phyloP scores from a whole-genome alignment of 2,113 vertebrate genomes.

The Lasiurus cinereus region DNA sequence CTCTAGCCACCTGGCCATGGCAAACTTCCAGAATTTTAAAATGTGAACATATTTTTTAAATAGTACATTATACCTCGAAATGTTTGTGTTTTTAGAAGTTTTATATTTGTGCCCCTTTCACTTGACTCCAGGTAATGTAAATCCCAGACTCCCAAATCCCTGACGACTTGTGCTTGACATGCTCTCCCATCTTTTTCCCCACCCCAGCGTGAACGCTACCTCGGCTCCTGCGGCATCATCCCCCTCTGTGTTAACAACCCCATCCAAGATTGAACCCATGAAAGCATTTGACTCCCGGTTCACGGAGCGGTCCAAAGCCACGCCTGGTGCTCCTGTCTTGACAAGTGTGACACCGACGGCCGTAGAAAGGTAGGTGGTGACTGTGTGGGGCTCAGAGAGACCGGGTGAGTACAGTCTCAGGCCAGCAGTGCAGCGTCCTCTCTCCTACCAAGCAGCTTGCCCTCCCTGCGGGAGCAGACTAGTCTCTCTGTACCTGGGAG shows the following conservation, averaged over 20 bases:
- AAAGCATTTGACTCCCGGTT: constrained; percentile 98
- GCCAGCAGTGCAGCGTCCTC: background rate
- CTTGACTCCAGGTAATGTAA: background rate
- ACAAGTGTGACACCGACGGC: constrained; percentile 89
- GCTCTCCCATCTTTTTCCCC: background rate
- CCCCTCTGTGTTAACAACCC: constrained; percentile 91
- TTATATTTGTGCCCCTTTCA: background rate
- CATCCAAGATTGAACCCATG: constrained; percentile 98
- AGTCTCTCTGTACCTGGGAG: background rate
- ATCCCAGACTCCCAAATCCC: background rate
- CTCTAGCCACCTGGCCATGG: background rate
- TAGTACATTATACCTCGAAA: background rate
- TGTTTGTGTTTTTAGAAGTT: background rate
- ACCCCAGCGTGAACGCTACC: constrained; percentile 86
- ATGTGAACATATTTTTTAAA: background rate
- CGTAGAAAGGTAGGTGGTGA: constrained; percentile 90
- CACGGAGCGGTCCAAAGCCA: constrained; percentile 98
- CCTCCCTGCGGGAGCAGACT: background rate
- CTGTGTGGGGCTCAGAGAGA: background rate
- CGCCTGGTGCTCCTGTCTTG: constrained; percentile 91
- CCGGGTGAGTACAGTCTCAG: fast-evolving
- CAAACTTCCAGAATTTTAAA: constrained; percentile 19
- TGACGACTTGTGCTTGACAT: constrained; percentile 6
- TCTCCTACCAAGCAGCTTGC: background rate
- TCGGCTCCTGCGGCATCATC: constrained; percentile 87